Conservation (phyloP, 2,888 invertebrate species). For the Eupithecia vulgata region DNA sequence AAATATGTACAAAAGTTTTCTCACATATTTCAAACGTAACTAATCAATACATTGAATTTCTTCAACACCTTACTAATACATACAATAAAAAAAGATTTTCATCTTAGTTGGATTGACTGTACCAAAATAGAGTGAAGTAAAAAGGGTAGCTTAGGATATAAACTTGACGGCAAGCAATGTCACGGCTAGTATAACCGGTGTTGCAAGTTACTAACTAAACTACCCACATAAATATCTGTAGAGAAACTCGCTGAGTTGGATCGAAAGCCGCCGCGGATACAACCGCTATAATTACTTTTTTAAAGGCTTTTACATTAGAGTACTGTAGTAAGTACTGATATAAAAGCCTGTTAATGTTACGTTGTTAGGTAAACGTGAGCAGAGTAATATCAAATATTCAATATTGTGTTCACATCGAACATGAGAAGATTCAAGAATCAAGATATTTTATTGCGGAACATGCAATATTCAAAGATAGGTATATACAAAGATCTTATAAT, state of each 20-base stretch:
- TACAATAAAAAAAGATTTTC: no score
- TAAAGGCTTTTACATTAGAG: constrained; percentile 28
- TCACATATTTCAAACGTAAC: no score
- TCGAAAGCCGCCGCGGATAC: constrained; percentile 39
- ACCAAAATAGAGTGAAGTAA: neutral
- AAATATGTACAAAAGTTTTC: no score
- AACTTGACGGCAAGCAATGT: constrained; percentile 48
- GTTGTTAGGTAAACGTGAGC: neutral
- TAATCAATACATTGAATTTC: no score
- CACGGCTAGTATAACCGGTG: constrained; percentile 61
- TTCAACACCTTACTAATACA: no score
- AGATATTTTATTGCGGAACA: no score
- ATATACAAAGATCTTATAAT: no score
- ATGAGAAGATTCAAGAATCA: no score
- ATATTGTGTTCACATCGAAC: neutral
- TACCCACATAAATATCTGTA: constrained; percentile 45
- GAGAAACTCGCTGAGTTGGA: constrained; percentile 61
- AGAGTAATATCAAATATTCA: neutral
- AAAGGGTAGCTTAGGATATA: constrained; percentile 19
- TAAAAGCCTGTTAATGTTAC: neutral
- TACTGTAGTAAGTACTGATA: neutral
- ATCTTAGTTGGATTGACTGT: neutral
- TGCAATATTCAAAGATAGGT: no score
- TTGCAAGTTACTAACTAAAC: constrained; percentile 48
- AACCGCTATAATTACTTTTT: constrained; percentile 40